Evolutionary conservation across 2,797 vertebrate genomes (phyloP).

Genomic region (Ctenopoma kingsleyae): DNA sequence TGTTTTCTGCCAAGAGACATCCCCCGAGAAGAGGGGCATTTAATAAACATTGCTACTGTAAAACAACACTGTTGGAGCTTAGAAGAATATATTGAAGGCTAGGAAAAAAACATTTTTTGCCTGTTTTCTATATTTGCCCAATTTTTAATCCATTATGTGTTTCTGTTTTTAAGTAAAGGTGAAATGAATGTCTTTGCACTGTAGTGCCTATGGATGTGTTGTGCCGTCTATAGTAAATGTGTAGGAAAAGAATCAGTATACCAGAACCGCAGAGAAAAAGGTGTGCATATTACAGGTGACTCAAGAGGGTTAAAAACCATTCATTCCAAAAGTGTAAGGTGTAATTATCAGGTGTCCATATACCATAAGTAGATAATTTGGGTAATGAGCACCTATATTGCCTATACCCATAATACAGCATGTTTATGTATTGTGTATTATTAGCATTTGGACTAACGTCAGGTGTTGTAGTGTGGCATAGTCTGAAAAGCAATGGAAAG

Average conservation of each 20-base stretch:
- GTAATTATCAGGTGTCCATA: conserved; percentile 15
- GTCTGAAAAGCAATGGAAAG: not conserved
- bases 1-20: conserved; percentile 42
- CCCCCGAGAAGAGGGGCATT: conserved; percentile 27
- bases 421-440: not conserved
- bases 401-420: not conserved
- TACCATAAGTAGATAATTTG: conserved; percentile 8
- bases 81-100: conserved; percentile 33
- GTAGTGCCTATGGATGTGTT: conserved; percentile 32
- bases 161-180: conserved; percentile 24
- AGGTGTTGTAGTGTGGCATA: not conserved
- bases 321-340: conserved; percentile 7
- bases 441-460: not conserved
- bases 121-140: conserved; percentile 32
- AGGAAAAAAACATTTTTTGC: conserved; percentile 37
- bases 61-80: conserved; percentile 24
- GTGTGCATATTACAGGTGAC: conserved; percentile 19
- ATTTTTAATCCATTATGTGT: conserved; percentile 55
- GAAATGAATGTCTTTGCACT: conserved; percentile 43
- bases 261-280: conserved; percentile 9
- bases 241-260: conserved; percentile 22
- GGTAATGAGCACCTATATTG: not conserved
- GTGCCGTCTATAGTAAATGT: conserved; percentile 23
- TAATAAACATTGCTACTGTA: conserved; percentile 46
- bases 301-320: conserved; percentile 17